phyloP scores from a whole-genome alignment of 1,140 invertebrate genomes.

The Drosophila novamexicana region DNA sequence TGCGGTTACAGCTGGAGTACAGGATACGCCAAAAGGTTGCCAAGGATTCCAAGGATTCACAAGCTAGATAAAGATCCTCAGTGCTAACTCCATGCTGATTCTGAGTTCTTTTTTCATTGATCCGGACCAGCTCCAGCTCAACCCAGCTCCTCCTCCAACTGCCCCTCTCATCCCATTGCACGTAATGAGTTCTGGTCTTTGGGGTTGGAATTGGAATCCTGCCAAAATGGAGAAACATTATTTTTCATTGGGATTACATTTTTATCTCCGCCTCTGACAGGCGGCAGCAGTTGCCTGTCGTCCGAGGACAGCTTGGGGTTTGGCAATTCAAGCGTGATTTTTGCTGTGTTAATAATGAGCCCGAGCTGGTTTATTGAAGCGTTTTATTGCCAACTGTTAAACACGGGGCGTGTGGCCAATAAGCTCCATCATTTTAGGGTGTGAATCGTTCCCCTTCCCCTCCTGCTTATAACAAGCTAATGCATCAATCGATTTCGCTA shows the following conservation, averaged over 20 bases:
- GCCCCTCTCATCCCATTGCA: not conserved
- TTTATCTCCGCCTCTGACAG: slow-evolving; percentile 81
- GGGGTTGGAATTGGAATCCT: slow-evolving; percentile 76
- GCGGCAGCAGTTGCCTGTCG: slow-evolving; percentile 75
- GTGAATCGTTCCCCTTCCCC: slow-evolving; percentile 28
- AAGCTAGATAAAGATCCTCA: not conserved
- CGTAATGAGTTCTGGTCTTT: slow-evolving; percentile 60
- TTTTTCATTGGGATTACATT: slow-evolving; percentile 84
- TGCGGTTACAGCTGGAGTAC: slow-evolving; percentile 36
- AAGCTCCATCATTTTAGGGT: slow-evolving; percentile 47
- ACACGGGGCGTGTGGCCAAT: slow-evolving; percentile 58
- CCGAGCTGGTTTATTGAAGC: slow-evolving; percentile 64
- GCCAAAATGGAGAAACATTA: slow-evolving; percentile 69
- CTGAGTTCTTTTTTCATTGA: not conserved
- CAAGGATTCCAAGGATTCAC: not conserved
- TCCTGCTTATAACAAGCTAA: slow-evolving; percentile 44
- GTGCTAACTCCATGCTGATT: not conserved
- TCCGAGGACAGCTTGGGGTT: slow-evolving; percentile 4
- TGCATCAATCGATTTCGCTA: slow-evolving; percentile 50
- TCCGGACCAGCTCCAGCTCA: not conserved
- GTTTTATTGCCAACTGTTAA: slow-evolving; percentile 74
- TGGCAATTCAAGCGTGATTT: slow-evolving; percentile 78
- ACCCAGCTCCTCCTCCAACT: not conserved
- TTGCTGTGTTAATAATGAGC: slow-evolving; percentile 83
- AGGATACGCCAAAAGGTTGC: not conserved